Evolutionary conservation across 2,113 vertebrate genomes (phyloP).

Genomic region (Spilogale gracilis): DNA sequence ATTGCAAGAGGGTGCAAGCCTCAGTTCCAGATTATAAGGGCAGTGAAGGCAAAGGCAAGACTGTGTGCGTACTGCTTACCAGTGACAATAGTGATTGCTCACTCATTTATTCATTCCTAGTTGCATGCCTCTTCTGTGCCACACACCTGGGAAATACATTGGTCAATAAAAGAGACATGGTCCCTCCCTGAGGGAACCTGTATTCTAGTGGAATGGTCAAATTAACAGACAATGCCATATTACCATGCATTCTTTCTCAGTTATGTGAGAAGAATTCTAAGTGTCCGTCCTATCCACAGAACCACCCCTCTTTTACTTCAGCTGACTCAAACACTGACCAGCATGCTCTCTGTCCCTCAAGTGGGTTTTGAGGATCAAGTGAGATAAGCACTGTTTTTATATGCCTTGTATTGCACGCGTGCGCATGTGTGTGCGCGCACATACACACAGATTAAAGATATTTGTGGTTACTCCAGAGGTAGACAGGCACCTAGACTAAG

Average conservation of each 20-base stretch:
- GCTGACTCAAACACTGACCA: not conserved
- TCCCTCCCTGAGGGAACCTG: not conserved
- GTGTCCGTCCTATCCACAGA: not conserved
- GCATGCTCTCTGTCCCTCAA: not conserved
- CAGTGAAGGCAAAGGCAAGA: not conserved
- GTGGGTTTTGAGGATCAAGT: not conserved
- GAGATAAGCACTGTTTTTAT: not conserved
- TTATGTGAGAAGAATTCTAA: constrained; percentile 1
- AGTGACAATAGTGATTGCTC: not conserved
- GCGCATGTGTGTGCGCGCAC: too few relatives aligned
- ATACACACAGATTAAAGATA: not conserved
- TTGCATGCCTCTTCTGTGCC: not conserved
- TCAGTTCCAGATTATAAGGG: constrained; percentile 13
- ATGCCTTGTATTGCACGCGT: not conserved
- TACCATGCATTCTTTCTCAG: not conserved
- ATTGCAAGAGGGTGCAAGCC: not conserved
- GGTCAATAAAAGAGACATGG: not conserved
- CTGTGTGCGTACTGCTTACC: not conserved
- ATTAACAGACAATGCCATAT: not conserved
- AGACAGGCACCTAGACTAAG: not conserved
- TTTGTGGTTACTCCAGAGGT: constrained; percentile 16
- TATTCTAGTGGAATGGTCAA: not conserved
- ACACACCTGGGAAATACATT: not conserved
- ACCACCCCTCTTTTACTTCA: not conserved
- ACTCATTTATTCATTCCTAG: not conserved